Base-by-base conservation (phyloP, 2,888 invertebrate genomes). In the Nymphalis polychloros region DNA sequence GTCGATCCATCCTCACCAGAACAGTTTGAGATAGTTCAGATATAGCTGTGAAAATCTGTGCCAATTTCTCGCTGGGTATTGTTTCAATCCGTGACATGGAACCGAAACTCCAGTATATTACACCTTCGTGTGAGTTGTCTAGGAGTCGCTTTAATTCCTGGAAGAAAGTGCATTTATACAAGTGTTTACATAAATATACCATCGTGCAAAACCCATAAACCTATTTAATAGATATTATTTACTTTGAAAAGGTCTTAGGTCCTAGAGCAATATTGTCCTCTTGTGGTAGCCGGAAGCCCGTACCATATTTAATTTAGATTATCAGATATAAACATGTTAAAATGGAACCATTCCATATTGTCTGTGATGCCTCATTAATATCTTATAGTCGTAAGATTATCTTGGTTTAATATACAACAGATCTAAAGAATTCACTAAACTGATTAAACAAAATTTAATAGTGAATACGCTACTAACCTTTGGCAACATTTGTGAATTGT, bases 71-170 rank as follows among this genome's bases (percentile, higher is more conserved):
- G 49, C 81, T 81, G 0, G 94, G 91, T 72, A 94, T 93, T 0
- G 93, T 92, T 79, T 94, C 94, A 48, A 93, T 93, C 27, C 90
- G 82, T 0, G 94, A 85, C 91, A 94, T 93, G 8, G 94, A 94
- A 13, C 94, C 94, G 76, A 94, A 93, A 72, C 93, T 93, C 86
- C 94, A 93, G 78, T 93, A 94, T 67, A 94, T 92, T 31, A 94
- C 89, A 17, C 93, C 94, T 65, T 93, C 88, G 19, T 80, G 77
- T 0, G 93, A 89, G 41, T 85, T 85, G 74, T 93, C 92, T 66
- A 93, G 72, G 57, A 92, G 80, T 16, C 80, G 77, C 47, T 66
- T 69, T 59, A 69, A 59, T 67, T 73, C 67, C 73, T 74, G 64
- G 6, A 52, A 72, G 63, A 63, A 59, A 59, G 50, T 62, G 3